A percentile compares a stretch with the other conserved stretches of the same genome.
phyloP scores from a whole-genome alignment of 2,797 vertebrate genomes.

The Xerus rutilus region DNA sequence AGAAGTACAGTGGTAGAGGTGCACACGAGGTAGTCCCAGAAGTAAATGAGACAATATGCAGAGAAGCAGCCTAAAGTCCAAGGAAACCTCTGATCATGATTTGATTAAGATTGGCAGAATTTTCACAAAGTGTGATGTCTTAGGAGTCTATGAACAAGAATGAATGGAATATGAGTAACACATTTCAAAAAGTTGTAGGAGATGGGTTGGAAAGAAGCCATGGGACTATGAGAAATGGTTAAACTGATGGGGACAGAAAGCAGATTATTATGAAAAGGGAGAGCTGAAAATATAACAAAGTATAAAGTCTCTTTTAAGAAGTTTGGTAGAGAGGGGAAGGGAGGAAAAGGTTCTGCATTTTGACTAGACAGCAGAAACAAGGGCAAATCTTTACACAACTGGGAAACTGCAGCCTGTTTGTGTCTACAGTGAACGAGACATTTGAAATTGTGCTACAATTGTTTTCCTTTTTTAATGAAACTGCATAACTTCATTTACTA shows the following conservation, averaged over 20 bases:
- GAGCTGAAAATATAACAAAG: not conserved
- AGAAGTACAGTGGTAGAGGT: not conserved
- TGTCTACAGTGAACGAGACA: slow-evolving; percentile 22
- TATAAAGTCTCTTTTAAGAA: not conserved
- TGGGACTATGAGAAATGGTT: not conserved
- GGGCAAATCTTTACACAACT: not conserved
- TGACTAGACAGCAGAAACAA: not conserved
- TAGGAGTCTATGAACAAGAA: not conserved
- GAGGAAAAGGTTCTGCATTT: not conserved
- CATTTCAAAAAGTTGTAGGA: not conserved
- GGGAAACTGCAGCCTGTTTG: not conserved
- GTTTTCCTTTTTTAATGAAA: slow-evolving; percentile 65
- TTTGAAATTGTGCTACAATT: slow-evolving; percentile 37
- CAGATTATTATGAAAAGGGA: not conserved
- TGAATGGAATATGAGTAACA: not conserved
- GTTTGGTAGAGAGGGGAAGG: not conserved
- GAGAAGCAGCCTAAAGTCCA: not conserved
- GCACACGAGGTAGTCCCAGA: not conserved
- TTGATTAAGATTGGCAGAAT: not conserved
- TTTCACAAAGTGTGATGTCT: not conserved
- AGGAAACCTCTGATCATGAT: not conserved
- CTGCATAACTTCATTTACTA: slow-evolving; percentile 64
- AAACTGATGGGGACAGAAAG: not conserved
- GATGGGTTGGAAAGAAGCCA: not conserved
- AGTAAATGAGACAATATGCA: not conserved